Evolutionary conservation across 1,140 invertebrate species (phyloP), one percentile per base, ranked within the genome.

Genomic region (Nebria ingens): DNA sequence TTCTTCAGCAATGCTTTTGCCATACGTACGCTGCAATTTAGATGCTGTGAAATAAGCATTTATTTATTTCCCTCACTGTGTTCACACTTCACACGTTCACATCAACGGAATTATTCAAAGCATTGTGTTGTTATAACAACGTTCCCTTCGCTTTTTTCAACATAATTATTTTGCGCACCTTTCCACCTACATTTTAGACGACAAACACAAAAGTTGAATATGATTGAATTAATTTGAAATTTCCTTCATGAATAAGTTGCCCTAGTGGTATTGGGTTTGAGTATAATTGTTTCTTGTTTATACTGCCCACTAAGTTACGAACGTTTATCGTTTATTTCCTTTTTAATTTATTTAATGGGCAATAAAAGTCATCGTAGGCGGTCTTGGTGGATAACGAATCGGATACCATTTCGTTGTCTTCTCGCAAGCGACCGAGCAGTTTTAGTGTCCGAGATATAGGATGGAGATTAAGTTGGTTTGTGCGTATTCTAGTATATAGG

Each of bases 231-330:
- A n/a, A n/a, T n/a, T n/a, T n/a, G n/a, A n/a, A n/a, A n/a, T n/a
- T n/a, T n/a, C n/a, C n/a, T n/a, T n/a, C n/a, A n/a, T n/a, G n/a
- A n/a, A n/a, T n/a, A n/a, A n/a, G n/a, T n/a, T n/a, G n/a, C n/a
- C n/a, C 40, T 17, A 45, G 40, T 45, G 40, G 40, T 17, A 29
- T 34, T 34, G n/a, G 25, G 3, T 17, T 3, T 45, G 17, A 17
- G 40, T 45, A 45, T 45, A 45, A 45, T 45, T 45, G 40, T 45
- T 45, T 45, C 40, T 45, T 45, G 40, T 45, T 45, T 45, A 45
- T 45, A 45, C 40, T 45, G 40, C 40, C 40, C 40, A 45, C 40
- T 17, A 6, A 9, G 40, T 45, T 45, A 45, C 40, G 40, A 45
- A 45, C 40, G 40, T 45, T 45, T 45, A 45, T 45, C 40, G 40